Evolutionary conservation across 2,113 vertebrate genomes (phyloP), one percentile per base, ranked within the genome.

Genomic region (Zosterops hypoxanthus): DNA sequence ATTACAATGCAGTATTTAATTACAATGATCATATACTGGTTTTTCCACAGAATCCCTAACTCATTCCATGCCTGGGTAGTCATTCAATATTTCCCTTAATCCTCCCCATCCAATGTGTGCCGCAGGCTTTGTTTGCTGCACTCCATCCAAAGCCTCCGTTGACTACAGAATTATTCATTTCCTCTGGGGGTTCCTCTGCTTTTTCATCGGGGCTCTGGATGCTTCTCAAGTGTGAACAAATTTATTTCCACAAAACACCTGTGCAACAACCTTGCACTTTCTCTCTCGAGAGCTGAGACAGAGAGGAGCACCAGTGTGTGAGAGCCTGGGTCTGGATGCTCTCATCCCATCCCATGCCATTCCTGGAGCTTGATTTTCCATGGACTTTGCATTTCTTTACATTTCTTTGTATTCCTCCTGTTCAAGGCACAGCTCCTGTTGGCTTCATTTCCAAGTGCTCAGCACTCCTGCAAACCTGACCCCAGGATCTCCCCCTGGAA

Each of bases 71-170:
- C 92, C 52, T 90, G 82, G 31, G 28, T 90, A 92, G 56, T 81
- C 72, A 90, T 88, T 92, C 94, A 92, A 90, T 95, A 90, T 83
- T 91, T 80, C 69, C 46, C 82, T 90, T 93, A 94, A 95, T 96
- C 83, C 69, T 93, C 34, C 53, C 52, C 52, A 83, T 66, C 75
- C 86, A 53, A 23, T 75, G 82, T 80, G 33, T 77, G 94, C 86
- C 0, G 1, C 80, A 86, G 94, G 94, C 95, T 95, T 72, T 91
- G 47, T 92, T 88, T 83, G 57, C 72, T 90, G 86, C 65, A 41
- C 36, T 73, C 70, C 55, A 92, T 88, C 46, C 63, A 69, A 80
- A 85, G 26, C 64, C 76, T 86, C 72, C 86, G 76, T 90, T 92
- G 82, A 75, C 76, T 81, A 47, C 29, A 39, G 55, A 73, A 77